These are phyloP conservation scores for Idaea aversata DNA, from an alignment of 2,888 invertebrate genomes.

Conservation along the genomic window DNA sequence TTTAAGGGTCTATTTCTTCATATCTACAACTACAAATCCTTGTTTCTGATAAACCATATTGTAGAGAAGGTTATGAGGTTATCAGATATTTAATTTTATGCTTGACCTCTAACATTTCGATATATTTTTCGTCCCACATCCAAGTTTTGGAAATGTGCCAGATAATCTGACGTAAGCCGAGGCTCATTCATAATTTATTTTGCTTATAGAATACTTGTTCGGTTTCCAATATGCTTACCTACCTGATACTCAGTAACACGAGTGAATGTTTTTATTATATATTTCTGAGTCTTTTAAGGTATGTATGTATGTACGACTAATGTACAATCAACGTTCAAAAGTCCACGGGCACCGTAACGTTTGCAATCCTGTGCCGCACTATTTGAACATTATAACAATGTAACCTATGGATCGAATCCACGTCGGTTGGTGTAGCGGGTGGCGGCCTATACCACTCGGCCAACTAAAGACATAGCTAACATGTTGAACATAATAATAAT, in stretches of 20 bases:
- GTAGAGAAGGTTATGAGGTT: slow-evolving; percentile 13
- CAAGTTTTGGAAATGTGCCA: slow-evolving; percentile 55
- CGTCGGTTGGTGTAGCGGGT: too few species aligned
- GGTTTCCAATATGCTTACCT: slow-evolving; percentile 23
- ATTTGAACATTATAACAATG: too few species aligned
- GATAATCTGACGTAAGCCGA: slow-evolving; percentile 44
- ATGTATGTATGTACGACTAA: too few species aligned
- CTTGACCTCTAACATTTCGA: slow-evolving; percentile 56
- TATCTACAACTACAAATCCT: too few species aligned
- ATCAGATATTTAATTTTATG: slow-evolving; percentile 36
- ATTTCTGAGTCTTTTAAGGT: neutral
- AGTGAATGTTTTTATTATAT: neutral
- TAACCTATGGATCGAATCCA: too few species aligned
- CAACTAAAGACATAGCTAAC: too few species aligned
- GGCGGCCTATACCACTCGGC: too few species aligned
- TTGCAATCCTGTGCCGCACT: too few species aligned
- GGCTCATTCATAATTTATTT: slow-evolving; percentile 58
- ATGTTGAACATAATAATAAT: too few species aligned
- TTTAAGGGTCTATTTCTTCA: too few species aligned
- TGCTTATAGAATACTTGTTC: slow-evolving; percentile 13
- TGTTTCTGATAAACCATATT: neutral
- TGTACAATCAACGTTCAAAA: too few species aligned
- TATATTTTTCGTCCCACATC: slow-evolving; percentile 48
- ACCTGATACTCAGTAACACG: neutral
- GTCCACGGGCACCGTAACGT: too few species aligned